Evolutionary conservation across 2,888 invertebrate genomes (phyloP).

Genomic region (Aphidoletes aphidimyza): DNA sequence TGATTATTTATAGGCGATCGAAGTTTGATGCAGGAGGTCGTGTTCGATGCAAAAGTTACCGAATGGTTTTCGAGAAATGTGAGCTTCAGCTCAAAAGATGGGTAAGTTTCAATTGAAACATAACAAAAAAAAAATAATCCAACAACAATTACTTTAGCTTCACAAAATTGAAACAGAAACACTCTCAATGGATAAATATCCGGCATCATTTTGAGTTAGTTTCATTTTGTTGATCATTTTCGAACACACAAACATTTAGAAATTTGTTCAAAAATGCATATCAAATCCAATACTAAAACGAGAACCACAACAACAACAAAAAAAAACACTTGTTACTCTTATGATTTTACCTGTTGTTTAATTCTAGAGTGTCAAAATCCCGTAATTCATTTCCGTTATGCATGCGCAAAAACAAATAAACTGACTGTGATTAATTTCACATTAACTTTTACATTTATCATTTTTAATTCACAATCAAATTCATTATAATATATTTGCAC

Average conservation of each 20-base stretch:
- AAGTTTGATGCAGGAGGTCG: slow-evolving; percentile 83
- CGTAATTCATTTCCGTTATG: not conserved
- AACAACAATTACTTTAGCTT: not conserved
- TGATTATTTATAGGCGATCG: slow-evolving; percentile 76
- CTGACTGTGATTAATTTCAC: not conserved
- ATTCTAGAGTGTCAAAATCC: not conserved
- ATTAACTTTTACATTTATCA: slow-evolving; percentile 31
- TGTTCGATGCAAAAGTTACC: slow-evolving; percentile 89
- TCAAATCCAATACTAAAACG: too few species aligned
- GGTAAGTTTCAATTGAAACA: slow-evolving; percentile 67
- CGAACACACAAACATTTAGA: too few species aligned
- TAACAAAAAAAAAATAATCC: slow-evolving; percentile 17
- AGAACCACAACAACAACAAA: too few species aligned
- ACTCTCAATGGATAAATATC: too few species aligned
- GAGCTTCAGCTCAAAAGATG: slow-evolving; percentile 76
- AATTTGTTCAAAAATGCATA: too few species aligned
- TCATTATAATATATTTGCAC: slow-evolving; percentile 54
- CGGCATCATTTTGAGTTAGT: too few species aligned
- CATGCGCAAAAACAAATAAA: not conserved
- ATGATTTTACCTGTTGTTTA: too few species aligned
- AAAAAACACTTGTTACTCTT: too few species aligned
- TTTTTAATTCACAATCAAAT: slow-evolving; percentile 50
- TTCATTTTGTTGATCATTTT: too few species aligned
- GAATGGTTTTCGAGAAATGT: slow-evolving; percentile 85
- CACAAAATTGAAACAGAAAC: too few species aligned